Evolutionary conservation across 64 coral and sea anemone species (phyloP), one percentile per base, ranked within the genome.

Genomic region (Anthopleura sola): DNA sequence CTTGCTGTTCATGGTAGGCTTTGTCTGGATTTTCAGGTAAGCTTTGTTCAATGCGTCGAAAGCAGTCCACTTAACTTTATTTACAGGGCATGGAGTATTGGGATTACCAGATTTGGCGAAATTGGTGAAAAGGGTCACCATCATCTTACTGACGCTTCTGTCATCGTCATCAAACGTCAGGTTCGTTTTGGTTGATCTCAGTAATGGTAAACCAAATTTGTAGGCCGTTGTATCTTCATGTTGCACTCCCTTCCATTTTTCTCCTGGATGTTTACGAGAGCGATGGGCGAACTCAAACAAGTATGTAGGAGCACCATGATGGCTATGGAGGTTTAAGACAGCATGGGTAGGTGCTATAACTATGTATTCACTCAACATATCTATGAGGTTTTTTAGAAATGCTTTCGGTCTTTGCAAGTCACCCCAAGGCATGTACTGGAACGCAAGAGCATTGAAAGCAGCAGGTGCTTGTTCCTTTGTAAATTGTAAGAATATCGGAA

Each of bases 71-170:
- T 79, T 87, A 10, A 88, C 49, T 26, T 60, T 60, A 23, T 71
- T 19, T 37, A 91, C 58, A 0, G 82, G 81, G 5, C 40, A 6
- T 6, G 93, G 93, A 40, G 86, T 88, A 44, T 44, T 44, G 23
- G 89, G 80, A 15, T 91, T 40, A 46, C 86, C 93, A 60, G 37
- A 91, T 82, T 95, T 95, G 32, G 90, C 93, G 88, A 95, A 95
- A 86, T 95, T 95, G 49, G 83, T 10, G 88, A 74, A 51, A 6
- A 44, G 40, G 9, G 40, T 44, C 40, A 44, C 40, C 40, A 44
- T 44, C 40, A 6, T 44, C 40, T 88, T 74, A 33, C 93, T 95
- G 56, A 95, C 56, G 39, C 85, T 88, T 88, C 89, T 60, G 60
- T 95, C 93, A 28, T 37, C 71, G 26, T 88, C 86, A 26, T 87